These are phyloP conservation scores for Planiliza haematocheilus DNA, from an alignment of 2,113 vertebrate species.

Conservation along the genomic window DNA sequence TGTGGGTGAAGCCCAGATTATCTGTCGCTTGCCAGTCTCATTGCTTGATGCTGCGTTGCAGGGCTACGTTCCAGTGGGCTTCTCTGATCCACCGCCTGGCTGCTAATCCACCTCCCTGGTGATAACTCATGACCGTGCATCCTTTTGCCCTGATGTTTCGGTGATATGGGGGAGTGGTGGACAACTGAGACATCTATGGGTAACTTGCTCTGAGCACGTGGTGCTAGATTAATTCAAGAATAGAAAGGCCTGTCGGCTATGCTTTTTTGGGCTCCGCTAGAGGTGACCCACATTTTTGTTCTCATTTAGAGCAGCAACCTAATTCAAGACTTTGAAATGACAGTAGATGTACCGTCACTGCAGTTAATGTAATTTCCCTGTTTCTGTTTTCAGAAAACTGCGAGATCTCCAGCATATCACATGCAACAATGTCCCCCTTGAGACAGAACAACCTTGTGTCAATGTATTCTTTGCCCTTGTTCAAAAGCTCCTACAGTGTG, in stretches of 20 bases:
- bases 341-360: not conserved
- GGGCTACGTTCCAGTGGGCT: constrained; percentile 82
- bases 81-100: constrained; percentile 63
- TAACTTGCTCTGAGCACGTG: constrained; percentile 68
- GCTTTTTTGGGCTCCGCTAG: constrained; percentile 20
- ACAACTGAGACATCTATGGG: constrained; percentile 85
- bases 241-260: constrained; percentile 18
- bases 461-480: constrained; percentile 82
- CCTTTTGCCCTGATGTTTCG: constrained; percentile 74
- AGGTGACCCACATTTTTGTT: constrained; percentile 68
- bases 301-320: constrained; percentile 59
- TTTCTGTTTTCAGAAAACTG: constrained; percentile 83
- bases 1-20: constrained; percentile 79
- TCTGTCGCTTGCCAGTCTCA: constrained; percentile 61
- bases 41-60: constrained; percentile 79
- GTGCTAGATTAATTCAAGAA: constrained; percentile 13
- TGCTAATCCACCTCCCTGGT: constrained; percentile 59
- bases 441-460: constrained; percentile 83
- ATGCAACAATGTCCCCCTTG: constrained; percentile 86
- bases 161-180: constrained; percentile 95
- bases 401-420: constrained; percentile 84
- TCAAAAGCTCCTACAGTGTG: constrained; percentile 85
- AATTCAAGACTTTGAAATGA: constrained; percentile 31
- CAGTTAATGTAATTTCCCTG: not conserved
- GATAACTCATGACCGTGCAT: constrained; percentile 77